Evolutionary conservation across 2,113 vertebrate species (phyloP), one percentile per base, ranked within the genome.

Genomic region (Copsychus sechellarum): DNA sequence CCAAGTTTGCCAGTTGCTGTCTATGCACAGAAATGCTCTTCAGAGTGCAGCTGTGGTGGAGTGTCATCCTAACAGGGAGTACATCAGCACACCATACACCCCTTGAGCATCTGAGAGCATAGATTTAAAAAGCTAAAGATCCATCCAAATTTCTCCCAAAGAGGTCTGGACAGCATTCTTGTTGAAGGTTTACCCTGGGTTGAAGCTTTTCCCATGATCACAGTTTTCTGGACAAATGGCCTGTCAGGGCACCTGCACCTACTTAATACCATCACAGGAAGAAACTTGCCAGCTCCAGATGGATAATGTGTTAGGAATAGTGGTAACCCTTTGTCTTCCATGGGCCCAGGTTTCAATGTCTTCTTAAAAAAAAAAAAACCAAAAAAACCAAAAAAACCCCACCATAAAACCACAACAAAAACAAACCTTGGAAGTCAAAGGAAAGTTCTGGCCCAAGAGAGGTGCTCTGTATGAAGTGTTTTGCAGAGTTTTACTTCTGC

Each of bases 201-300:
- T 69, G 70, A 22, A 72, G 19, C 11, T 28, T 92, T 50, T 76
- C 21, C 25, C 23, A 36, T 12, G 8, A 28, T 22, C 47, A 31
- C 5, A 31, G 6, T 43, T 73, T 80, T 51, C 66, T 71, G 56
- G 31, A 78, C 56, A 14, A 77, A 9, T 9, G 57, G 10, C 1
- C 1, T 9, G 19, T 34, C 9, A 20, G 24, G 38, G 19, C 14
- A 79, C 38, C 47, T 72, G 50, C 21, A 28, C 14, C 45, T 47
- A 33, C 21, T 47, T 38, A 67, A 51, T 36, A 47, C 12, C 51
- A 81, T 11, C 31, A 31, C 1, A 16, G 51, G 71, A 65, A 66
- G 19, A 51, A 73, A 56, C 36, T 48, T 91, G 47, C 18, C 25
- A 21, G 4, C 3, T 25, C 0, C 0, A 66, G 40, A 67, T 26